These are phyloP conservation scores for Chunga burmeisteri DNA, from an alignment of 2,113 vertebrate genomes.

Conservation along the genomic window DNA sequence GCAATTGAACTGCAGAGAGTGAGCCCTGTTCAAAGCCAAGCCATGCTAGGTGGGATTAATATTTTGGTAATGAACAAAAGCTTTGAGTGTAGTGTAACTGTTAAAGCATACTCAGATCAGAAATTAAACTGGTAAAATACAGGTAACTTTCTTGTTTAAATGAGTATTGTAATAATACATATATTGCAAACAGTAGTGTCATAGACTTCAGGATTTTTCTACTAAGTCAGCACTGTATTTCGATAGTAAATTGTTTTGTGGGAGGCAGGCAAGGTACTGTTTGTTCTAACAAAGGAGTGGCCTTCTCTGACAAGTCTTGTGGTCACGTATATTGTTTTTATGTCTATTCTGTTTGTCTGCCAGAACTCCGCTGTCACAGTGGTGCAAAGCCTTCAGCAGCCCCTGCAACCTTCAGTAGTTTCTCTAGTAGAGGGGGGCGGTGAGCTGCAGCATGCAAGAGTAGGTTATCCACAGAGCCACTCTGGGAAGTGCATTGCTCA, in stretches of 20 bases:
- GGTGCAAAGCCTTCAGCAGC: background rate
- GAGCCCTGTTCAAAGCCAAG: background rate
- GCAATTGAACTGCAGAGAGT: background rate
- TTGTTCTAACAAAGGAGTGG: background rate
- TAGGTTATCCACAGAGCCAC: background rate
- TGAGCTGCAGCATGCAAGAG: background rate
- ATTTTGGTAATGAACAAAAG: background rate
- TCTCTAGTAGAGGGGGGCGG: background rate
- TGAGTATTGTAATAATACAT: background rate
- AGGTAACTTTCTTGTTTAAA: background rate
- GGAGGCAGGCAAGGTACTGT: too few relatives aligned
- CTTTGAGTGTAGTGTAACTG: background rate
- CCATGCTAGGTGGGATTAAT: background rate
- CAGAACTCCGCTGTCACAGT: accelerated
- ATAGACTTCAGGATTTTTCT: background rate
- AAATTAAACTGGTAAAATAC: background rate
- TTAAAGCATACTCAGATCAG: background rate
- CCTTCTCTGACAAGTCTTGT: background rate
- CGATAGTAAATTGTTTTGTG: background rate
- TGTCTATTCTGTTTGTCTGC: background rate
- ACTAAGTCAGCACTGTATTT: background rate
- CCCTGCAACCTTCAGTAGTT: accelerated
- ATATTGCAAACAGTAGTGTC: background rate
- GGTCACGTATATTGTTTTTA: accelerated
- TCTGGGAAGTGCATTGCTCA: background rate